Percentiles rank a stretch among this genome's conserved stretches.
Evolutionary conservation across 2,888 invertebrate genomes (phyloP).

Genomic region (Rhyacophila evoluta): DNA sequence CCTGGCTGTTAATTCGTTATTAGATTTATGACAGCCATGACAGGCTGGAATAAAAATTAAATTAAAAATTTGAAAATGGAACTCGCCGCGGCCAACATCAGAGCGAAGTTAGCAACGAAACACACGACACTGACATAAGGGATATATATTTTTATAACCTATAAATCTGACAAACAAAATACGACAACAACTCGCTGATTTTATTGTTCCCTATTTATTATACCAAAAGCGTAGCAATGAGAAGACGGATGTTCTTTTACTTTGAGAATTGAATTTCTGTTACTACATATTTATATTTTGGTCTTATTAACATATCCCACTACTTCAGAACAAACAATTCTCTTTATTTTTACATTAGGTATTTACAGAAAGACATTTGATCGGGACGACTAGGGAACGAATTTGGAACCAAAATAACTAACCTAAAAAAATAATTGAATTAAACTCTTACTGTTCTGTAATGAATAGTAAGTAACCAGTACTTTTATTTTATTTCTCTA

Average conservation of each 20-base stretch:
- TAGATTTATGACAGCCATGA: constrained; percentile 42
- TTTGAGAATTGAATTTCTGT: neutral
- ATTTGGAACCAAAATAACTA: too few species aligned
- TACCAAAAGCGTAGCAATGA: neutral
- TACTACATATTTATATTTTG: too few species aligned
- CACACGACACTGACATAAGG: neutral
- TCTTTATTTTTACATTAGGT: too few species aligned
- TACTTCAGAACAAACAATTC: too few species aligned
- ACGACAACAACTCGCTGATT: constrained; percentile 1
- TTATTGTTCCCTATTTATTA: neutral
- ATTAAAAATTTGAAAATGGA: constrained; percentile 29
- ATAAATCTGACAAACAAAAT: neutral
- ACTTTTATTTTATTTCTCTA: too few species aligned
- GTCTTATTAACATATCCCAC: too few species aligned
- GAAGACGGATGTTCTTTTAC: neutral
- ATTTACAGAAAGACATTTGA: too few species aligned
- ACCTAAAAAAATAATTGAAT: too few species aligned
- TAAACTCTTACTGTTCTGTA: too few species aligned
- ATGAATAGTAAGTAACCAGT: too few species aligned
- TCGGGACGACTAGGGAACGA: too few species aligned
- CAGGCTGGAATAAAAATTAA: constrained; percentile 30
- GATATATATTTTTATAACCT: neutral
- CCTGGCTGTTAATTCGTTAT: constrained; percentile 28
- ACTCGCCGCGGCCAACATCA: constrained; percentile 20
- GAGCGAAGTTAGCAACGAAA: neutral